Evolutionary conservation across 2,888 invertebrate species (phyloP), one percentile per base, ranked within the genome.

Genomic region (Lasioglossum vierecki): DNA sequence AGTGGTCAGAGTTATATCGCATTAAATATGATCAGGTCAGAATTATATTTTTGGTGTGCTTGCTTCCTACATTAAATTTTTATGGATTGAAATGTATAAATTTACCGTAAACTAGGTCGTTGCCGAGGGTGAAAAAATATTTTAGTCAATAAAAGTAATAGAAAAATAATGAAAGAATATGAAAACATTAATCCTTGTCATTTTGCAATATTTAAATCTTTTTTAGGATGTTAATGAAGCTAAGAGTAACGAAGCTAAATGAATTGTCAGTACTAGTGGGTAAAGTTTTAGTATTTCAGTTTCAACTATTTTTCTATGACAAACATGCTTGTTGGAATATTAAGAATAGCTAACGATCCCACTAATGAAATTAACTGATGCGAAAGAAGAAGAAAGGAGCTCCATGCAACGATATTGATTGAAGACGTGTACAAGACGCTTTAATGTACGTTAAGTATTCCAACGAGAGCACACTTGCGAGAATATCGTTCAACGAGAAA

Each of bases 401-500:
- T 15, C 15, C 13, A 30, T 30, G 41, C 39, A 35, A 35, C n/a
- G 53, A 60, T 53, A 57, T 79, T 49, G 82, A 82, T 82, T 71
- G 74, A 82, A 60, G 57, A 39, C 60, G 73, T 44, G 72, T 73
- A 66, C 11, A n/a, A 44, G 44, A 8, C 57, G 35, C 44, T 79
- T 63, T 70, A 78, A 70, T 70, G 82, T 39, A 44, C 44, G 60
- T 75, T 70, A 63, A 70, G 39, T 70, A 60, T 79, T 39, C 53
- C 49, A 66, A 49, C n/a, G 15, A 41, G 63, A n/a, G 66, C 57
- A 60, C 26, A 60, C 68, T 6, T 22, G 60, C 39, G 57, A 30
- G 57, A 44, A 41, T 46, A 44, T 57, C 70, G 75, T 71, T 79
- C 39, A 75, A 49, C 70, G 79, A 71, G 75, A 68, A 82, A 82